A percentile compares a stretch with the other conserved stretches of the same genome.
These are phyloP conservation scores for Lonchura striata DNA, from an alignment of 2,113 vertebrate genomes.

Conservation along the genomic window DNA sequence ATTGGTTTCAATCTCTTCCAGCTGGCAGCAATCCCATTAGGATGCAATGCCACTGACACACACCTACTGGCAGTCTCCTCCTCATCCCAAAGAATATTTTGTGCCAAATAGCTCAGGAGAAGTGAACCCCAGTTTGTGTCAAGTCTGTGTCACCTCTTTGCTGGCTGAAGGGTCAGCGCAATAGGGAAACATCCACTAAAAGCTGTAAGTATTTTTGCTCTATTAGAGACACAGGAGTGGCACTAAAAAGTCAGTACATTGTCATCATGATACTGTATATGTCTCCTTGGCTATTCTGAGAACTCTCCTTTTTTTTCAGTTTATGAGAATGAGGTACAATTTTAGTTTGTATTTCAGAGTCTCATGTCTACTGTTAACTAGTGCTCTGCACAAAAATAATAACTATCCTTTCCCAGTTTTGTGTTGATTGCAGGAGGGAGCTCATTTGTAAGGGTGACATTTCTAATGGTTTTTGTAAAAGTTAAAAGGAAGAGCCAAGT, in stretches of 20 bases:
- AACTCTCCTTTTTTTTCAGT: not conserved
- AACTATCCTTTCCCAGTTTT: not conserved
- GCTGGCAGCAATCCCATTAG: not conserved
- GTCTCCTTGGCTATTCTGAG: not conserved
- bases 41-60: not conserved
- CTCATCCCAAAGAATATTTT: not conserved
- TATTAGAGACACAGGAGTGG: not conserved
- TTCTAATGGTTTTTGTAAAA: not conserved
- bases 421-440: not conserved
- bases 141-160: not conserved
- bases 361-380: not conserved
- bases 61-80: not conserved
- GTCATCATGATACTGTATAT: not conserved
- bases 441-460: not conserved
- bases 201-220: not conserved
- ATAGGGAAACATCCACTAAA: not conserved
- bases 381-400: not conserved
- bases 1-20: not conserved
- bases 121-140: not conserved
- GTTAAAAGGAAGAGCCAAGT: not conserved
- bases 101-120: not conserved
- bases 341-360: not conserved
- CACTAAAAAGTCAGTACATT: not conserved
- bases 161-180: not conserved
- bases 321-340: not conserved